Evolutionary conservation across 2,888 invertebrate genomes (phyloP), one percentile per base, ranked within the genome.

Genomic region (Macrosoma leucophasiata): DNA sequence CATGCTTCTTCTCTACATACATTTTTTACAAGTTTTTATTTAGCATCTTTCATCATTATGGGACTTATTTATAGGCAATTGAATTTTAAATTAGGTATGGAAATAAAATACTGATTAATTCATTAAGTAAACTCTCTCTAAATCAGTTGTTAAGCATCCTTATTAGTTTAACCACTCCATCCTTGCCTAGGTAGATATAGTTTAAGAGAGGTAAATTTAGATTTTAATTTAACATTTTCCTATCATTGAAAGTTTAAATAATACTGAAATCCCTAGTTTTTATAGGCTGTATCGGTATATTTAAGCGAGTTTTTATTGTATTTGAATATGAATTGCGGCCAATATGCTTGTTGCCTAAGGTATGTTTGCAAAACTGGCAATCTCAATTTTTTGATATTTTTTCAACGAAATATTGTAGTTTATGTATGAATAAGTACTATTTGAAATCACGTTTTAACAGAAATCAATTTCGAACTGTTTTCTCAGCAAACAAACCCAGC

Each of bases 381-480:
- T 74, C 64, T 69, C 59, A 62, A 66, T 70, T 82, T 81, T 82
- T 81, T 76, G 78, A 81, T 71, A 67, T 75, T 76, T 82, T 82
- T 82, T 82, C 77, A 79, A 76, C 66, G 79, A 61, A 61, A 71
- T 79, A 66, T 74, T 67, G 61, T 71, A 75, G 56, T 74, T 70
- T 74, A 73, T 72, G 60, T 76, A 65, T 61, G 62, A 63, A 70
- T 73, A 79, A 73, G 70, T 73, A n/a, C 68, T 76, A 75, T 75
- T 72, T 74, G 73, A 74, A 82, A 82, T 82, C 82, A 79, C 69
- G 79, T 78, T 72, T 65, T 73, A 70, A 74, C 41, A 32, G 35
- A 34, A 81, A 81, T 82, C 81, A 79, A 81, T 82, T 82, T 82
- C 69, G 75, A 81, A 62, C 65, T 62, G 73, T 81, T 81, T 82